Conservation (phyloP, 2,888 invertebrate species). For the Andrena camellia region DNA sequence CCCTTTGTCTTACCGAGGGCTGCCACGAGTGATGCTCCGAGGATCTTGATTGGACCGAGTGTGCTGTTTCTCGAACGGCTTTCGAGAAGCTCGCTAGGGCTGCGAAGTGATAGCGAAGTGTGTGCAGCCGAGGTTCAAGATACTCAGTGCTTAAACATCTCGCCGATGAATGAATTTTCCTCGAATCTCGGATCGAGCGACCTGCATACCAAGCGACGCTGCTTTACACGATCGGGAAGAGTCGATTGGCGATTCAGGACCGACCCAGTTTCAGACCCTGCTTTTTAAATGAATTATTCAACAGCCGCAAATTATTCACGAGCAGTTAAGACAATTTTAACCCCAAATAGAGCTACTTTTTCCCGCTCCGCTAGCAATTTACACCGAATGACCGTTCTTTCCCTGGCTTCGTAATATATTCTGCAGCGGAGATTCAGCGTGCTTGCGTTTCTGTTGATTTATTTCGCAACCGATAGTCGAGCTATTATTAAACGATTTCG, state of each 20-base stretch:
- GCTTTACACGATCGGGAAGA: neutral
- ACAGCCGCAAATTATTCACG: neutral
- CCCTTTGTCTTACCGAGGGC: slow-evolving; percentile 15
- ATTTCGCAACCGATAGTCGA: neutral
- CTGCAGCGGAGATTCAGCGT: neutral
- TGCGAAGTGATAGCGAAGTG: slow-evolving; percentile 15
- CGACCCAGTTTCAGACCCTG: neutral
- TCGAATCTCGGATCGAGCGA: neutral
- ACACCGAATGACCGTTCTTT: too few relatives aligned
- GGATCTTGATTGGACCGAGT: slow-evolving; percentile 24
- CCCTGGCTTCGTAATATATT: neutral
- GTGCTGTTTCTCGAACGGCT: slow-evolving; percentile 8
- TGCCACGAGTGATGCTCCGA: neutral
- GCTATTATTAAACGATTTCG: slow-evolving; percentile 41
- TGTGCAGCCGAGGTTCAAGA: neutral
- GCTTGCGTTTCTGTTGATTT: slow-evolving; percentile 19
- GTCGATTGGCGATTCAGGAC: neutral
- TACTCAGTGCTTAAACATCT: too few relatives aligned
- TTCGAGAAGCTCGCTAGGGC: neutral
- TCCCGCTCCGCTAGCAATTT: neutral
- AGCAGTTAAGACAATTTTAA: neutral
- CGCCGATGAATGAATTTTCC: neutral
- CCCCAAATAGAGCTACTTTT: neutral
- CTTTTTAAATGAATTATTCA: neutral
- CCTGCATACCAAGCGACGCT: neutral